These are phyloP conservation scores for Zaprionus ghesquierei DNA, from an alignment of 1,140 invertebrate species.

Conservation along the genomic window DNA sequence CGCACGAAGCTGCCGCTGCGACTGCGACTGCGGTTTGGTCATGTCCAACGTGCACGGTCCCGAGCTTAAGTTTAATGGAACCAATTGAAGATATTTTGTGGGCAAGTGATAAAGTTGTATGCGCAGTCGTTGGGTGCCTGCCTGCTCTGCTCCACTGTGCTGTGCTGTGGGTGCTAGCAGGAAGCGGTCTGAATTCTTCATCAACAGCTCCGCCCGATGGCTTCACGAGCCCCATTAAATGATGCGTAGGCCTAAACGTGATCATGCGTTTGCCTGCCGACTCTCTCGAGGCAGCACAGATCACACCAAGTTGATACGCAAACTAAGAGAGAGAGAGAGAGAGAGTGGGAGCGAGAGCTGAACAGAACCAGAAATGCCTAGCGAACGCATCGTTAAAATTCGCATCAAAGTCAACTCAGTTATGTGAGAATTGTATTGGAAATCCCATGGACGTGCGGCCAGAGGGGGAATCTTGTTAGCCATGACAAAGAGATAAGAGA, in stretches of 20 bases:
- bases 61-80: constrained; percentile 77
- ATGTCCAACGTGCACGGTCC: constrained; percentile 57
- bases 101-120: constrained; percentile 80
- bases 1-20: constrained; percentile 56
- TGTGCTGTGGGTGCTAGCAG: constrained; percentile 35
- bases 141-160: not conserved
- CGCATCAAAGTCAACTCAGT: not conserved
- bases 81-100: constrained; percentile 81
- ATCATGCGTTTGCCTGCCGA: constrained; percentile 57
- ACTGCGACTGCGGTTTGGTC: constrained; percentile 25
- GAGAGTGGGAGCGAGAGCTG: not conserved
- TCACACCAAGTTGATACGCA: constrained; percentile 70
- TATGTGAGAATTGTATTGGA: too few species aligned
- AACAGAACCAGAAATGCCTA: constrained; percentile 1
- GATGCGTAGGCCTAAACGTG: constrained; percentile 71
- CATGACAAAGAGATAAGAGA: too few species aligned
- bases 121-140: constrained; percentile 63
- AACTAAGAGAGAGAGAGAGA: constrained; percentile 4
- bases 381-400: constrained; percentile 50
- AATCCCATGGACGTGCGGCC: too few species aligned
- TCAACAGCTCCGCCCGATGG: constrained; percentile 52
- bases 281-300: constrained; percentile 23
- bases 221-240: constrained; percentile 74
- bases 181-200: constrained; percentile 49
- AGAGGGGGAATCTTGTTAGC: too few species aligned